phyloP scores from a whole-genome alignment of 30 jellyfish, hydroid and myxozoan species.

The Rhopilema esculentum region DNA sequence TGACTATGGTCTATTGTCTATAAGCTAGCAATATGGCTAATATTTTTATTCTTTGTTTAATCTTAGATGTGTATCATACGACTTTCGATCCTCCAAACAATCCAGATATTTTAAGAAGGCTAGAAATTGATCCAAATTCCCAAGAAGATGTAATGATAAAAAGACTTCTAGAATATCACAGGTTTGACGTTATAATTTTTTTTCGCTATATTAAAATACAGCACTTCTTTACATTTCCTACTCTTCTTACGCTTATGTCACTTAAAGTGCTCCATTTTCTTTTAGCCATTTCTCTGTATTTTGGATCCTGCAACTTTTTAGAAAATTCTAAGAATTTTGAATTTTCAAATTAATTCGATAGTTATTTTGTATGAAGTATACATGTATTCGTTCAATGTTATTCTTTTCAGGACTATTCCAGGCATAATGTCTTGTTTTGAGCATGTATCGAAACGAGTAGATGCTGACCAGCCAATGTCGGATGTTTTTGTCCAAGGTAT shows the following conservation, averaged over 20 bases:
- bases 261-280: not conserved
- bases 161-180: conserved; percentile 77
- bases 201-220: not conserved
- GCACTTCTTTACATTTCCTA: not conserved
- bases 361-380: too few relatives aligned
- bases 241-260: not conserved
- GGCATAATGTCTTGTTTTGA: conserved; percentile 78
- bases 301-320: too few relatives aligned
- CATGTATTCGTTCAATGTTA: not conserved
- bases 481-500: conserved; percentile 90
- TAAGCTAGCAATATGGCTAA: too few relatives aligned
- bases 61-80: conserved; percentile 91
- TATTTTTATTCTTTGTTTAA: not conserved
- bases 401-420: conserved; percentile 62
- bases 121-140: conserved; percentile 78
- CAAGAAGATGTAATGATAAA: conserved; percentile 77
- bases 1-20: too few relatives aligned
- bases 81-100: conserved; percentile 90
- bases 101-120: conserved; percentile 63
- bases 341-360: too few relatives aligned
- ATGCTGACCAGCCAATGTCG: conserved; percentile 97
- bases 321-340: too few relatives aligned
- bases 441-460: conserved; percentile 64
- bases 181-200: conserved; percentile 29
- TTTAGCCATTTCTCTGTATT: not conserved